phyloP scores from a whole-genome alignment of 2,888 invertebrate species.

The Heteromurus nitidus region DNA sequence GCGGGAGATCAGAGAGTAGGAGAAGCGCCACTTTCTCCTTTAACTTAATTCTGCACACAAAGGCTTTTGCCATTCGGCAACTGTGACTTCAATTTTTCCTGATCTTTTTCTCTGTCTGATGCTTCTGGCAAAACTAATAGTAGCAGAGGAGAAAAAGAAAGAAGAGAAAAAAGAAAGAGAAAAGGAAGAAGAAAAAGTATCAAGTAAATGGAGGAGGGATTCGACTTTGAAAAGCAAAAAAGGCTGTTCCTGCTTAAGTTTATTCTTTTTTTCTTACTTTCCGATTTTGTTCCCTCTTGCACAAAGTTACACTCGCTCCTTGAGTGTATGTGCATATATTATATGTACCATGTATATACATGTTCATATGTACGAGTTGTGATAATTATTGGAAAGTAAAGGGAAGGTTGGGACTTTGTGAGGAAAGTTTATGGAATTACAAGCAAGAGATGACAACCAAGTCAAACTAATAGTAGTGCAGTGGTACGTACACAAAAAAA shows the following conservation, averaged over 20 bases:
- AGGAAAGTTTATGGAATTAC: constrained; percentile 30
- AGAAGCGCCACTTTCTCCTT: constrained; percentile 29
- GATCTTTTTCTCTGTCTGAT: constrained; percentile 22
- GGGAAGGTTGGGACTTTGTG: too few species aligned
- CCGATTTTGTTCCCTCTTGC: constrained; percentile 23
- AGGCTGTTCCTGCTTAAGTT: constrained; percentile 6
- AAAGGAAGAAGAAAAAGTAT: constrained; percentile 13
- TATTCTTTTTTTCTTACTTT: constrained; percentile 19
- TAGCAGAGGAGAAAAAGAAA: constrained; percentile 9
- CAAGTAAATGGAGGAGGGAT: neutral
- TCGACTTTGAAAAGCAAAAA: constrained; percentile 36
- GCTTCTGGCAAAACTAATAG: constrained; percentile 26
- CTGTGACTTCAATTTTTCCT: constrained; percentile 46
- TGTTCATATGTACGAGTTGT: too few species aligned
- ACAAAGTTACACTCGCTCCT: too few species aligned
- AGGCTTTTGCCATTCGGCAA: constrained; percentile 16
- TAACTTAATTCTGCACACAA: constrained; percentile 45
- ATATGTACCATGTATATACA: neutral
- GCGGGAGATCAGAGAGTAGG: constrained; percentile 14
- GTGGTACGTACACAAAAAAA: too few species aligned
- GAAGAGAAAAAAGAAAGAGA: constrained; percentile 2
- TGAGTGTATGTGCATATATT: too few species aligned
- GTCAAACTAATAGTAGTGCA: too few species aligned
- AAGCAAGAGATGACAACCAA: constrained; percentile 22
- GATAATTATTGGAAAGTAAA: constrained; percentile 30